A percentile compares a stretch with the other conserved stretches of the same genome.
Conservation (phyloP, 2,888 invertebrate genomes). For the Rhamphomyia laevipes region DNA sequence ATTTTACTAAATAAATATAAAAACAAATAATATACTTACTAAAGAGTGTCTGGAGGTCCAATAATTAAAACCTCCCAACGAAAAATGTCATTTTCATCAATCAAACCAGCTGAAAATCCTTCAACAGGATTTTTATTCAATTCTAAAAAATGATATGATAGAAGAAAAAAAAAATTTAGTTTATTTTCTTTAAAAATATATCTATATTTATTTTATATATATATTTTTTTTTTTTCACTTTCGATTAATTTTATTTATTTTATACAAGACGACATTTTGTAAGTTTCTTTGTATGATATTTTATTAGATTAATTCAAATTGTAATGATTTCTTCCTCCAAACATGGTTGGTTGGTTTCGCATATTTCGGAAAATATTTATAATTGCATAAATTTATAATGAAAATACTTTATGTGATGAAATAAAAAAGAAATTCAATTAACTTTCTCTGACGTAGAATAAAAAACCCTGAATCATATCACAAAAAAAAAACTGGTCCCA, state of each 20-base stretch:
- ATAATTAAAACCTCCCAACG: conserved; percentile 99
- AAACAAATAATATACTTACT: conserved; percentile 61
- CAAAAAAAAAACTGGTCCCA: too few species aligned
- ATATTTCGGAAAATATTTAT: background rate
- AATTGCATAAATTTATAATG: too few species aligned
- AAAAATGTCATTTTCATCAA: conserved; percentile 99
- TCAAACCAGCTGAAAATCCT: conserved; percentile 99
- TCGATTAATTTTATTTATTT: background rate
- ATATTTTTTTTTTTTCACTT: conserved; percentile 1
- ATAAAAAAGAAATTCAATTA: too few species aligned
- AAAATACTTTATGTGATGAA: too few species aligned
- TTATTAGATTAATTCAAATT: background rate
- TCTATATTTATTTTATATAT: conserved; percentile 1
- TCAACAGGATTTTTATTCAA: conserved; percentile 98
- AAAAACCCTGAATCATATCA: too few species aligned
- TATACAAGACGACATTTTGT: conserved; percentile 11
- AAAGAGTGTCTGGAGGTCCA: conserved; percentile 97
- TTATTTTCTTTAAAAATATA: conserved; percentile 4
- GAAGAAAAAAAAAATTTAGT: conserved; percentile 1
- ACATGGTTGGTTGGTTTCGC: background rate
- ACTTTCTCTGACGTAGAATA: too few species aligned
- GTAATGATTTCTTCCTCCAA: background rate
- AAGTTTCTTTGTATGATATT: conserved; percentile 13
- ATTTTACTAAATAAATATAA: background rate
- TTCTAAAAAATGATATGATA: conserved; percentile 54